Conservation (phyloP, 2,888 invertebrate genomes). For the Ditylenchus weischeri region DNA sequence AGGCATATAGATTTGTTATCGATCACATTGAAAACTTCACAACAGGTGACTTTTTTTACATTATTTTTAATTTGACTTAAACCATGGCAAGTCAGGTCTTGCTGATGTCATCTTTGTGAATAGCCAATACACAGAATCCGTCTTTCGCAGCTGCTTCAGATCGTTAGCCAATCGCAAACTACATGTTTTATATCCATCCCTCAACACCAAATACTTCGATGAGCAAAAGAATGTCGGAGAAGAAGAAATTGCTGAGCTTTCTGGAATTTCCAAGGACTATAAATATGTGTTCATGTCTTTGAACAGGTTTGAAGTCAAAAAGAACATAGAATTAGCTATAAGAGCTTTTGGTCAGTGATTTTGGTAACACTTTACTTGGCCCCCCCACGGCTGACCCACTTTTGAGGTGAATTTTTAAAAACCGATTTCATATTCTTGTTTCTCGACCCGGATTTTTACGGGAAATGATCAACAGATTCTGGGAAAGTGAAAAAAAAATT, state of each 20-base stretch:
- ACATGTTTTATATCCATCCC: constrained; percentile 87
- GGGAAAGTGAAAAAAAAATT: too few relatives aligned
- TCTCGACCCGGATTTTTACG: too few relatives aligned
- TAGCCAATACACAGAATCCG: constrained; percentile 78
- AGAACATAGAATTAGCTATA: constrained; percentile 83
- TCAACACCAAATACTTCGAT: constrained; percentile 71
- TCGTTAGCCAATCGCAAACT: constrained; percentile 63
- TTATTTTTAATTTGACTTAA: too few relatives aligned
- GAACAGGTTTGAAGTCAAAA: constrained; percentile 94
- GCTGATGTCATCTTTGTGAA: constrained; percentile 91
- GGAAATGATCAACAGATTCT: too few relatives aligned
- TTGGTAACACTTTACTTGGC: not conserved
- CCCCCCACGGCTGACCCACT: too few relatives aligned
- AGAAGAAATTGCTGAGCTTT: constrained; percentile 39
- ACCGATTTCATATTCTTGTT: too few relatives aligned
- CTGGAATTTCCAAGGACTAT: constrained; percentile 48
- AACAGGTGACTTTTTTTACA: constrained; percentile 60
- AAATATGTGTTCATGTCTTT: constrained; percentile 77
- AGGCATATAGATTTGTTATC: constrained; percentile 77
- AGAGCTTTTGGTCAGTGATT: constrained; percentile 70
- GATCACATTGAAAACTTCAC: constrained; percentile 87
- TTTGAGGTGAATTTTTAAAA: too few relatives aligned
- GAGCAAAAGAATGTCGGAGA: constrained; percentile 35
- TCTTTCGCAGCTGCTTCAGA: constrained; percentile 43
- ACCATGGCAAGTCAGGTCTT: constrained; percentile 61